Percentiles rank a stretch among this genome's conserved stretches.
These are phyloP conservation scores for Catharus minimus DNA, from an alignment of 2,113 vertebrate species.

Conservation along the genomic window DNA sequence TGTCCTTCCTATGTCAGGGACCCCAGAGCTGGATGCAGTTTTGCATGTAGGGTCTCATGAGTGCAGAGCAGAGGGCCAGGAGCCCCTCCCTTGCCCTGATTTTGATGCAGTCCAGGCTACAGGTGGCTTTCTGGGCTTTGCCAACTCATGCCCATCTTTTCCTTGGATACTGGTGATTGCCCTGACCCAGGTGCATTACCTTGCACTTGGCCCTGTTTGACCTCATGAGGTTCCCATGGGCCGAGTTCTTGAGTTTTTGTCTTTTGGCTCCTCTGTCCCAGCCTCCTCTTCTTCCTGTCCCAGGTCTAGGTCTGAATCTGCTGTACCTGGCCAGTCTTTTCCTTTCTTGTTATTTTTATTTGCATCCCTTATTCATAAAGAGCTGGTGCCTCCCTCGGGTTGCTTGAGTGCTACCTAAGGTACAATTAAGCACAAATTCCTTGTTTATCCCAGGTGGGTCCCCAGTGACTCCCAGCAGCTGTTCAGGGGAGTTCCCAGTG, in stretches of 20 bases:
- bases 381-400: fast-evolving
- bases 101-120: not conserved
- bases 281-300: not conserved
- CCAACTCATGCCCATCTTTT: not conserved
- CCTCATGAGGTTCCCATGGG: not conserved
- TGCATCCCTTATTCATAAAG: not conserved
- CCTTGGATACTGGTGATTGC: not conserved
- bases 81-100: fast-evolving
- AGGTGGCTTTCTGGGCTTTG: not conserved
- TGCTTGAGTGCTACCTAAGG: not conserved
- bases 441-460: not conserved
- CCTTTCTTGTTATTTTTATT: not conserved
- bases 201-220: not conserved
- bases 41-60: not conserved
- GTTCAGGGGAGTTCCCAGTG: not conserved
- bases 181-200: not conserved
- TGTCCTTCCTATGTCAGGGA: not conserved
- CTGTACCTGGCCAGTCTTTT: not conserved
- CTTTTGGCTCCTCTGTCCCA: not conserved
- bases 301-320: not conserved
- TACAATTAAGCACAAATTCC: not conserved
- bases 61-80: not conserved
- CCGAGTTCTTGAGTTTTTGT: not conserved
- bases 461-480: not conserved
- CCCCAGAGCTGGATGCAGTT: no score